Evolutionary conservation across 2,797 vertebrate genomes (phyloP).

Genomic region (Sylvia borin): DNA sequence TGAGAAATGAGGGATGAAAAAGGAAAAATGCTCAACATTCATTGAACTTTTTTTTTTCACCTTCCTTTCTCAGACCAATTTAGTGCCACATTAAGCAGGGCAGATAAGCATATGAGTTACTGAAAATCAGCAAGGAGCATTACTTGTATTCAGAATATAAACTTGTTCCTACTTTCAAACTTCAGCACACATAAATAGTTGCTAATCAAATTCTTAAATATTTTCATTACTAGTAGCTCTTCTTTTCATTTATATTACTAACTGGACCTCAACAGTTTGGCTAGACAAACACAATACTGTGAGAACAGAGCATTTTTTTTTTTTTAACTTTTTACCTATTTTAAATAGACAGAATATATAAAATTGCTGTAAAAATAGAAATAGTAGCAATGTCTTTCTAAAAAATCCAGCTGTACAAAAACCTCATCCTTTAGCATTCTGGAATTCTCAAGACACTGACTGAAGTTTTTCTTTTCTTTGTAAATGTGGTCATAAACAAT

Average conservation of each 20-base stretch:
- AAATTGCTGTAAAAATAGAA: neutral
- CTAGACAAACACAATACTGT: neutral
- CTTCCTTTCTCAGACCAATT: neutral
- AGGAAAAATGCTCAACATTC: neutral
- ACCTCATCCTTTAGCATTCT: neutral
- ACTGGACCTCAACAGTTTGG: neutral
- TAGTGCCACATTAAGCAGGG: neutral
- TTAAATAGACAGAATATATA: neutral
- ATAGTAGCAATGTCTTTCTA: neutral
- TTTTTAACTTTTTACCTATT: neutral
- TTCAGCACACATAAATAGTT: neutral
- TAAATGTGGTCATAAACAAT: neutral
- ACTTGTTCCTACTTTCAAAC: neutral
- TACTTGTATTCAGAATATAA: neutral
- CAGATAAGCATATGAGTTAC: neutral
- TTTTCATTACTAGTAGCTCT: neutral
- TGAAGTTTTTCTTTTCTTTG: neutral
- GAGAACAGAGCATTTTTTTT: neutral
- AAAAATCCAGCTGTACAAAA: neutral
- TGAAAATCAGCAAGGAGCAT: neutral
- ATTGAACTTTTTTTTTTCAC: neutral
- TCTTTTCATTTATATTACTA: neutral
- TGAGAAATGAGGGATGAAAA: neutral
- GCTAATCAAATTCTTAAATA: neutral
- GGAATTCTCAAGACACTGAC: accelerated